phyloP scores from a whole-genome alignment of 2,797 vertebrate genomes.

The Leuciscus waleckii region DNA sequence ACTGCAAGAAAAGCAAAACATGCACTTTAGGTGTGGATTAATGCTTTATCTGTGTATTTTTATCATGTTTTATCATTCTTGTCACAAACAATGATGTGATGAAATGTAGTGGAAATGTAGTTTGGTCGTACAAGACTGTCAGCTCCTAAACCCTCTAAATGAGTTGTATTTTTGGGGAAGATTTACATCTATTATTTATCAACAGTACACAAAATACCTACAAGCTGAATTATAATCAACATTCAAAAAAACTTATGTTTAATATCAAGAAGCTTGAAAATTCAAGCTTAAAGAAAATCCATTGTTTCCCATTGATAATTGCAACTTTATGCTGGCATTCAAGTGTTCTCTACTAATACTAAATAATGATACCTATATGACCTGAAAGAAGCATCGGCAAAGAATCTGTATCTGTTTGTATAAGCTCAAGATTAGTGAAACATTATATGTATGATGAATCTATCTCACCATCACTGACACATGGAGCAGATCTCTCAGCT shows the following conservation, averaged over 20 bases:
- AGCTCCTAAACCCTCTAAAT: not conserved
- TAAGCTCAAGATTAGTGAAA: slow-evolving; percentile 23
- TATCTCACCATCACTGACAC: not conserved
- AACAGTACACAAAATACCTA: not conserved
- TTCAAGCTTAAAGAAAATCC: not conserved
- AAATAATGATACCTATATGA: not conserved
- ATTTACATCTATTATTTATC: not conserved
- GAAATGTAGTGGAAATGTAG: not conserved
- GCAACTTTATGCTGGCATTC: not conserved
- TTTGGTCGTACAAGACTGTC: not conserved
- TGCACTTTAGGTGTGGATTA: not conserved
- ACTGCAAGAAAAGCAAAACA: not conserved
- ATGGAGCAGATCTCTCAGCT: slow-evolving; percentile 36
- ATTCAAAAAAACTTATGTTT: no score
- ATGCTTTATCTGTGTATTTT: not conserved
- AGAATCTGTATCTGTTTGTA: not conserved
- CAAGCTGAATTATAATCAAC: not conserved
- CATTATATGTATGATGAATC: slow-evolving; percentile 21
- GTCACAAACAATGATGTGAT: not conserved
- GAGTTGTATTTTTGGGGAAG: not conserved
- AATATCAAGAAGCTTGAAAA: not conserved
- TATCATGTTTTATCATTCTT: not conserved
- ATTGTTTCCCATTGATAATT: not conserved
- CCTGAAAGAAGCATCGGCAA: not conserved
- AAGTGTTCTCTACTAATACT: not conserved